Conservation (phyloP, 2,113 vertebrate species). For the Motacilla alba region DNA sequence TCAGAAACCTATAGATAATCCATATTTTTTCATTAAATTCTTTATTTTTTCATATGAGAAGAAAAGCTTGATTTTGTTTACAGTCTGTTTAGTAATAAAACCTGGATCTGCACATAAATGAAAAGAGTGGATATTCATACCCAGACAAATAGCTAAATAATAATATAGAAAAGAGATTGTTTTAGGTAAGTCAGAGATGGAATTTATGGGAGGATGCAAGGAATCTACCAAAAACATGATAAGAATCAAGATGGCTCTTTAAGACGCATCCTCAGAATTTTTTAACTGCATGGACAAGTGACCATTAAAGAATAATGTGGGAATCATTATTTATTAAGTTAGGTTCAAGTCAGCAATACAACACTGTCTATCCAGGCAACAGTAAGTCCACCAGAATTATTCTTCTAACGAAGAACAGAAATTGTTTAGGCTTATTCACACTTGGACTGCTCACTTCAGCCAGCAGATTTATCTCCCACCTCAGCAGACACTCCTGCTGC, state of each 20-base stretch:
- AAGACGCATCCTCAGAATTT: not conserved
- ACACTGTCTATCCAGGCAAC: not conserved
- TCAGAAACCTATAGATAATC: not conserved
- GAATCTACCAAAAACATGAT: not conserved
- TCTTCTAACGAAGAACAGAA: not conserved
- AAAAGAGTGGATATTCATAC: not conserved
- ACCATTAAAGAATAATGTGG: not conserved
- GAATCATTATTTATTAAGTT: not conserved
- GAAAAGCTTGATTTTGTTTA: not conserved
- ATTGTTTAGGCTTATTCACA: not conserved
- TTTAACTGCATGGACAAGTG: not conserved
- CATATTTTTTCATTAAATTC: not conserved
- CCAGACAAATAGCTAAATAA: not conserved
- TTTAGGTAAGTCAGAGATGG: not conserved
- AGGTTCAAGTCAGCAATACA: not conserved
- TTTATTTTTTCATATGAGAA: not conserved
- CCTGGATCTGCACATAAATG: not conserved
- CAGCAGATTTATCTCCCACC: not conserved
- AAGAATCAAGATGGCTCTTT: not conserved
- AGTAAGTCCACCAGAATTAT: not conserved
- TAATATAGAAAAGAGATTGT: not conserved
- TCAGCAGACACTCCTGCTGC: not conserved
- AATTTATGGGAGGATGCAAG: not conserved
- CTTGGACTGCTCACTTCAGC: not conserved
- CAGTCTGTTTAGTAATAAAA: not conserved